Conservation (phyloP, 1,140 invertebrate species). For the Nixonia krombeini region DNA sequence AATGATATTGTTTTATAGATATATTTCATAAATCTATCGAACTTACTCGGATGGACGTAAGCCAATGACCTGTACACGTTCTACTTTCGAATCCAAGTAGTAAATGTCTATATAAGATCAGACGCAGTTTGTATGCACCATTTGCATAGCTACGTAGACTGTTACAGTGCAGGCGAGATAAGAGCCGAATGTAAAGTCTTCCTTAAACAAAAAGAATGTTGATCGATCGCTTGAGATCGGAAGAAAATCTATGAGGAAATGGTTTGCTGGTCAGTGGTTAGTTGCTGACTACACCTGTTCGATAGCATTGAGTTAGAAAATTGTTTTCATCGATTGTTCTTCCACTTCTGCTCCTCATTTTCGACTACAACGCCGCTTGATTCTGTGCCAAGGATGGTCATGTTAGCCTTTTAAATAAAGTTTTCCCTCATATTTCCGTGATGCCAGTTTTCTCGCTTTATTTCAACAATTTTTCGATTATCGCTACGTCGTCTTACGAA, state of each 20-base stretch:
- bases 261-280: slow-evolving; percentile 24
- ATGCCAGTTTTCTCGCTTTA: slow-evolving; percentile 43
- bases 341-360: slow-evolving; percentile 4
- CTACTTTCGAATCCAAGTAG: slow-evolving; percentile 11
- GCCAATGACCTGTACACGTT: slow-evolving; percentile 4
- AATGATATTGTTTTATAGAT: background rate
- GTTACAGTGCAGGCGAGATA: slow-evolving; percentile 8
- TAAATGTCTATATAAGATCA: slow-evolving; percentile 1
- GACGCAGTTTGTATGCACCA: background rate
- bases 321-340: slow-evolving; percentile 47
- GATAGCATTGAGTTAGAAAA: slow-evolving; percentile 41
- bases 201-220: slow-evolving; percentile 23
- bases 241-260: slow-evolving; percentile 3
- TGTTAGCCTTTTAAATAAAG: slow-evolving; percentile 26
- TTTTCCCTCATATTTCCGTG: slow-evolving; percentile 44
- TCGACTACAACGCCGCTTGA: slow-evolving; percentile 27
- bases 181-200: slow-evolving; percentile 12
- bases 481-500: background rate
- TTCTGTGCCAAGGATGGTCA: slow-evolving; percentile 43
- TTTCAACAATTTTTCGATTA: slow-evolving; percentile 4
- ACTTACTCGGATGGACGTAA: background rate
- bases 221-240: slow-evolving; percentile 17
- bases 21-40: slow-evolving; percentile 1
- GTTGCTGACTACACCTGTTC: slow-evolving; percentile 1
- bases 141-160: background rate